These are phyloP conservation scores for Parnassius mnemosyne DNA, from an alignment of 2,888 invertebrate genomes.

Conservation along the genomic window DNA sequence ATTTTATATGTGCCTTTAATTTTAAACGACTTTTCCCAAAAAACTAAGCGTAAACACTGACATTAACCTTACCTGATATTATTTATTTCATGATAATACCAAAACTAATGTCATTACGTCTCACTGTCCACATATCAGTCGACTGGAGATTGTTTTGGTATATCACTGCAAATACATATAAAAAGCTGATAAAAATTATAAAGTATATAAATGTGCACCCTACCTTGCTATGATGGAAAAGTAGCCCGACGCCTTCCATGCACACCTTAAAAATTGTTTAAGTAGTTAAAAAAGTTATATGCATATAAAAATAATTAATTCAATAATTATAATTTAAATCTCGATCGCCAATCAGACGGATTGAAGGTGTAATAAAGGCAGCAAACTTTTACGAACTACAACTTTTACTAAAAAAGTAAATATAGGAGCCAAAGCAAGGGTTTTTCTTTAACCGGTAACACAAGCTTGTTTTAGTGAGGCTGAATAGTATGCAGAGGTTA, in stretches of 20 bases:
- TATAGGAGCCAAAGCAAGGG: too few relatives aligned
- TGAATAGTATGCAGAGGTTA: too few relatives aligned
- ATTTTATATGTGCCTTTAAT: constrained; percentile 46
- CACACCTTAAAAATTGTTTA: constrained; percentile 83
- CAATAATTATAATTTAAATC: too few relatives aligned
- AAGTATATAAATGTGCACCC: constrained; percentile 46
- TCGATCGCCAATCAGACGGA: too few relatives aligned
- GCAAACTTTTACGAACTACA: too few relatives aligned
- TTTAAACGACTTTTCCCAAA: constrained; percentile 54
- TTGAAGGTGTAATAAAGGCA: too few relatives aligned
- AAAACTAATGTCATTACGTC: constrained; percentile 26
- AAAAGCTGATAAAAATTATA: constrained; percentile 68
- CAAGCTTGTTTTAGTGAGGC: too few relatives aligned
- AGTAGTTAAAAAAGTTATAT: constrained; percentile 13
- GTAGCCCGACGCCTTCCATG: constrained; percentile 99
- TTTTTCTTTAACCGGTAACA: too few relatives aligned
- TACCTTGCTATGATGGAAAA: constrained; percentile 99
- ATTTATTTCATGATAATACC: constrained; percentile 27
- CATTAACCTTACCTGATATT: constrained; percentile 66
- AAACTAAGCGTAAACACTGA: constrained; percentile 67
- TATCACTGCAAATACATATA: constrained; percentile 55
- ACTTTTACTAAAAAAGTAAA: too few relatives aligned
- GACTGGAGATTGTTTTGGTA: constrained; percentile 53
- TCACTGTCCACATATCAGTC: constrained; percentile 8
- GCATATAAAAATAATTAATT: background rate